Conservation (phyloP, 2,113 vertebrate genomes). For the Speoplatyrhinus poulsoni region DNA sequence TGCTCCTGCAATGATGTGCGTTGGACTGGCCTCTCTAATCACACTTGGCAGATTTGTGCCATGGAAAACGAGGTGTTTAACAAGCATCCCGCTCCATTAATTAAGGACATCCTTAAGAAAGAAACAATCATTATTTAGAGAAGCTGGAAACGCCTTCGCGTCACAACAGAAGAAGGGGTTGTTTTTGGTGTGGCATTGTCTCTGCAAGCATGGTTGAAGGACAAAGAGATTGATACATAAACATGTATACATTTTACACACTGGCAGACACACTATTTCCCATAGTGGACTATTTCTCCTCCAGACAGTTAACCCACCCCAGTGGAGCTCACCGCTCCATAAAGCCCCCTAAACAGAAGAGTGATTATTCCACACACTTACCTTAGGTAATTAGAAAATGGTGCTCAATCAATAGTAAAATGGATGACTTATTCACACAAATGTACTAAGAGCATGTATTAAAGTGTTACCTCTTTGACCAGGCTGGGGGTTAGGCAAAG, state of each 20-base stretch:
- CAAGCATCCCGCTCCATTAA: constrained; percentile 54
- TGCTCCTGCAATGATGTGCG: constrained; percentile 41
- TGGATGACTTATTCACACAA: constrained; percentile 87
- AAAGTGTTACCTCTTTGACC: constrained; percentile 83
- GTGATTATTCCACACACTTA: constrained; percentile 90
- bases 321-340: constrained; percentile 75
- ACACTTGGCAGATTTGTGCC: constrained; percentile 65
- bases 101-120: constrained; percentile 33
- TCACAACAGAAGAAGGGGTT: constrained; percentile 1
- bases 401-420: constrained; percentile 92
- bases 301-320: constrained; percentile 32
- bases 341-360: constrained; percentile 85
- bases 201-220: constrained; percentile 19
- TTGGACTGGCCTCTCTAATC: constrained; percentile 47
- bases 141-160: constrained; percentile 24
- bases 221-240: constrained; percentile 13
- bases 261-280: constrained; percentile 10
- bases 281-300: constrained; percentile 21
- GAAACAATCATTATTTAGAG: too few species aligned
- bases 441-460: constrained; percentile 87
- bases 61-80: constrained; percentile 60
- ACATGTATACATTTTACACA: not conserved
- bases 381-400: constrained; percentile 90
- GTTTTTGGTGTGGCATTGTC: not conserved
- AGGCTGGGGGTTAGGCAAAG: constrained; percentile 66